Base-by-base conservation (phyloP, 30 jellyfish, hydroid and myxozoan species). In the Cassiopea andromeda region DNA sequence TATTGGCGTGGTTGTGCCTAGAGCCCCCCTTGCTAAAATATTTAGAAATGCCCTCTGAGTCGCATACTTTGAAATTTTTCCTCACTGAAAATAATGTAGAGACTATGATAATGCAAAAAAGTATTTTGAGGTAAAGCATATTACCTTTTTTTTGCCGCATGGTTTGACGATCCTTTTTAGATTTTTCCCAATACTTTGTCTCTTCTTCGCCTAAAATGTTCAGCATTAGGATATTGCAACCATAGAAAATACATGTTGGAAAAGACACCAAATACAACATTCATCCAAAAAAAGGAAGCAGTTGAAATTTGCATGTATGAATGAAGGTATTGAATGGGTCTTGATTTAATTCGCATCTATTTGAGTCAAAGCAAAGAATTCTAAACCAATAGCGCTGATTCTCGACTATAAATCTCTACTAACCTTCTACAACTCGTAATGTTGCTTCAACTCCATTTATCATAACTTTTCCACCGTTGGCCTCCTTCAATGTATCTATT, bases 361-460 rank as follows among this genome's bases (percentile, higher is more conserved):
- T n/a, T n/a, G n/a, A n/a, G n/a, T n/a, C n/a, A n/a, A n/a, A n/a
- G n/a, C n/a, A n/a, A n/a, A n/a, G n/a, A n/a, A n/a, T n/a, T n/a
- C n/a, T n/a, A n/a, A n/a, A n/a, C n/a, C n/a, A n/a, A n/a, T n/a
- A n/a, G n/a, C n/a, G n/a, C 73, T 0, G 48, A 5, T 50, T 2
- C 64, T 50, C 9, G 9, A 50, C 8, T 14, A 7, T 66, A 13
- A n/a, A n/a, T 9, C 19, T 15, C 43, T 15, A 44, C 78, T 48
- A 46, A 89, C 98, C 98, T 80, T 94, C 96, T 7, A 94, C 45
- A 13, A 94, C 91, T 71, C 98, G 87, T 3, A 94, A 91, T 1
- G 91, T 69, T 54, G 97, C 73, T 72, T 89, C 97, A 7, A 81
- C 96, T 13, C 93, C 98, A 7, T 89, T 94, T 1, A 94, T 89